Base-by-base conservation (phyloP, 1,140 invertebrate species). In the Mamestra configurata region DNA sequence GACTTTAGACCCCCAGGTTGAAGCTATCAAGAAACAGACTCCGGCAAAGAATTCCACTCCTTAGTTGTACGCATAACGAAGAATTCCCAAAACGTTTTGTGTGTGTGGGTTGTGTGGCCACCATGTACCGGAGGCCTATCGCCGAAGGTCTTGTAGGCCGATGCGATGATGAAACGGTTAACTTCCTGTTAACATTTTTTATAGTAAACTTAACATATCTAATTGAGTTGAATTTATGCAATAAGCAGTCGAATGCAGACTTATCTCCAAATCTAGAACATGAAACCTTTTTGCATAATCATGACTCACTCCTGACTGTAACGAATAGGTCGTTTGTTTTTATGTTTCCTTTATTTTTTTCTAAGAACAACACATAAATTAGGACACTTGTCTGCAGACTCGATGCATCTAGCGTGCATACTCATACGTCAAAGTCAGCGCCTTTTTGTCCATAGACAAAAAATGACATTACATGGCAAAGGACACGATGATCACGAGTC, bases 381-480 rank as follows among this genome's bases (percentile, higher is more conserved):
- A 68, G 18, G 61, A 68, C 43, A 77, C 53, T 77, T 77, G 75
- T 64, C 57, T 64, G 73, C 73, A 35, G 22, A 31, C 31, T 37
- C 22, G 31, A 68, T 77, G 75, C 75, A 77, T 77, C 53, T 59
- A 15, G 7, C 53, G 15, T 76, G 35, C 59, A 77, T 8, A 24
- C 15, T 35, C 31, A 18, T 35, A 51, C 59, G 35, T 76, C 75
- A 40, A 77, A 66, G 75, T 66, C 46, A 24, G 37, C 1, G 1
- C n/a, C 22, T 83, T 79, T 82, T 85, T 84, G 59, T 84, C 83
- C 71, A 79, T 84, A 86, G 83, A 88, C 86, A 91, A 90, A 91
- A 90, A 91, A 90, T 87, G 89, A 90, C 90, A 89, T 91, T 91
- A 85, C 77, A 75, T 79, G 80, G 86, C 84, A 86, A 85, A 91